Evolutionary conservation across 2,797 vertebrate genomes (phyloP), one percentile per base, ranked within the genome.

Genomic region (Rhyacichthys aspro): DNA sequence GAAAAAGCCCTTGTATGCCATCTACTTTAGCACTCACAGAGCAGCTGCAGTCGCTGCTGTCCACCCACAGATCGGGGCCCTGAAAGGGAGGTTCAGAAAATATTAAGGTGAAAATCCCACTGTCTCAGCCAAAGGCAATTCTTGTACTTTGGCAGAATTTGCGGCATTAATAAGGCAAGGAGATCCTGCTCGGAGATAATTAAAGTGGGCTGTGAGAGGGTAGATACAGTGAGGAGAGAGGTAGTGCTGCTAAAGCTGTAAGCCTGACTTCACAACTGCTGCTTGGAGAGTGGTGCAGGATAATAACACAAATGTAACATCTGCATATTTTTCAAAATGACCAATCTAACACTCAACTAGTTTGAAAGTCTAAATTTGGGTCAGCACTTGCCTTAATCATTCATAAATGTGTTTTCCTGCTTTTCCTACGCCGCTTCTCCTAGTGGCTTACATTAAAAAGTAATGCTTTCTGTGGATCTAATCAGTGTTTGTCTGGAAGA

Each of bases 151-250:
- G 62, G 62, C 41, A 63, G 63, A 60, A 68, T 85, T 60, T 69
- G 60, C 63, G 57, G 59, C 63, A 73, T 84, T 79, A 85, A 77
- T 74, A 76, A 82, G 72, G 68, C 69, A 70, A 85, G 66, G 46
- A 56, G 75, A 65, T 80, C 60, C 62, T 74, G 56, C 62, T 69
- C 69, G 37, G 53, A 50, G 74, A 80, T 76, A 78, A 86, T 81
- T 83, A 80, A 82, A 71, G 59, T 48, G 42, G 56, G 50, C 58
- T 61, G 64, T 66, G 59, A 74, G 73, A 67, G 62, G 46, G 37
- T 18, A 55, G 53, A 53, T 59, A 53, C 76, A 68, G 47, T 43
- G 52, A 83, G 63, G 45, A 59, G 50, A 71, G 36, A 47, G 37
- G 39, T 55, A 39, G 62, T 48, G 73, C 58, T 28, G 41, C 8